Evolutionary conservation across 2,113 vertebrate species (phyloP), one percentile per base, ranked within the genome.

Genomic region (Pteruthius melanotis): DNA sequence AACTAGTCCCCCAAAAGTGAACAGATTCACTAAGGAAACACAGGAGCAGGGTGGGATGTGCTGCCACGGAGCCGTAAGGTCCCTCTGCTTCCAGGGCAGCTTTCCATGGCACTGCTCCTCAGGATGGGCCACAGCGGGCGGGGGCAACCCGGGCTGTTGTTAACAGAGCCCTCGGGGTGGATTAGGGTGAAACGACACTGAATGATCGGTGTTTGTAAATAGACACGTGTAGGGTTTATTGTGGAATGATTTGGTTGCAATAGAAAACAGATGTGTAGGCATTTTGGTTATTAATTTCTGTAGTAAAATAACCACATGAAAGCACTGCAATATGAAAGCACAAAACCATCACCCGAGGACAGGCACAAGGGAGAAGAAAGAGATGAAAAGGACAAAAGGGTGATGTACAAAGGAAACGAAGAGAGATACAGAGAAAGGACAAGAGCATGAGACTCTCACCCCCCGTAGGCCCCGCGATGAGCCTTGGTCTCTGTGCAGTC

Each of bases 391-490:
- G 7, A 22, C 7, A 13, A 8, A 52, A 52, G 14, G 0, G 1
- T 10, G 31, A 52, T 44, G 22, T 3, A 68, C 7, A 26, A 60
- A 16, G 40, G 4, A 39, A 30, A 56, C 20, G 53, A 53, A 56
- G 30, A 54, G 9, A 28, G 9, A n/a, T 28, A 37, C 20, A 40
- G 21, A 63, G n/a, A 39, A 65, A 30, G 44, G 9, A 37, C 22
- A 33, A 44, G 33, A 44, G 11, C 0, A 1, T 52, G 45, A 37
- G 63, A 10, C 16, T 44, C 10, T 37, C 39, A 13, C 5, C 63
- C 28, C 11, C 17, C 11, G 9, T 4, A 10, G 21, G 45, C 7
- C 27, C 37, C 17, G 22, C 0, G 0, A 35, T 0, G 8, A 20
- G 15, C 8, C 11, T 14, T 14, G 44, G 83, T 19, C 1, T 0